phyloP scores from a whole-genome alignment of 2,888 invertebrate genomes.

The Volucella inanis region DNA sequence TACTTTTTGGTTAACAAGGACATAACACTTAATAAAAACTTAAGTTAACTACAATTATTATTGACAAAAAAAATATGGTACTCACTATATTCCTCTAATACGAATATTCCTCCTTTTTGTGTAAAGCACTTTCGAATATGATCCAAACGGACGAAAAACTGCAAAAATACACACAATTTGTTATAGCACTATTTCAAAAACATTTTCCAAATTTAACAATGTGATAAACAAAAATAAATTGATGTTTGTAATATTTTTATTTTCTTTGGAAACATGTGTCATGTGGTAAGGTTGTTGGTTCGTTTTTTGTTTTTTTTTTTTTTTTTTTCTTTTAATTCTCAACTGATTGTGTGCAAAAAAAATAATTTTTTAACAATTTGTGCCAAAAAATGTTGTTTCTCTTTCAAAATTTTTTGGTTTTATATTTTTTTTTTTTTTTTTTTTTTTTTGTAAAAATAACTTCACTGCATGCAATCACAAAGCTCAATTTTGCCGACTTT shows the following conservation, averaged over 20 bases:
- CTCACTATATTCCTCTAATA: conserved; percentile 99
- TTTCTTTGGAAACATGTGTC: conserved; percentile 35
- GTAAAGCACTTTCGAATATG: conserved; percentile 99
- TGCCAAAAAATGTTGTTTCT: conserved; percentile 33
- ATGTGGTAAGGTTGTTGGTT: conserved; percentile 39
- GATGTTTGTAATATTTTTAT: conserved; percentile 11
- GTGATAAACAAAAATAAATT: conserved; percentile 48
- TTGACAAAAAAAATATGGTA: conserved; percentile 80
- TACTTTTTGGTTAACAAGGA: too few species aligned
- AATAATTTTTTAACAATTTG: conserved; percentile 40
- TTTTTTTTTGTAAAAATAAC: conserved; percentile 15
- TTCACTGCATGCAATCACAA: conserved; percentile 59
- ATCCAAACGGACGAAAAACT: conserved; percentile 99
- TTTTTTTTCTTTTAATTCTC: too few species aligned
- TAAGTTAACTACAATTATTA: neutral
- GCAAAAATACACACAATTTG: conserved; percentile 84
- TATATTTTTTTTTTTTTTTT: neutral
- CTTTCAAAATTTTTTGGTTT: conserved; percentile 10
- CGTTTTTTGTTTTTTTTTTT: neutral
- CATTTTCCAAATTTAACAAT: conserved; percentile 29
- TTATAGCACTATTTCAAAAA: neutral
- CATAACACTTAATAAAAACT: neutral
- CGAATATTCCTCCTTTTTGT: conserved; percentile 99
- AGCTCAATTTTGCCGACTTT: conserved; percentile 40
- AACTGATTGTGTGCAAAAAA: conserved; percentile 48